Evolutionary conservation across 1,140 invertebrate species (phyloP), one percentile per base, ranked within the genome.

Genomic region (Pararge aegeria): DNA sequence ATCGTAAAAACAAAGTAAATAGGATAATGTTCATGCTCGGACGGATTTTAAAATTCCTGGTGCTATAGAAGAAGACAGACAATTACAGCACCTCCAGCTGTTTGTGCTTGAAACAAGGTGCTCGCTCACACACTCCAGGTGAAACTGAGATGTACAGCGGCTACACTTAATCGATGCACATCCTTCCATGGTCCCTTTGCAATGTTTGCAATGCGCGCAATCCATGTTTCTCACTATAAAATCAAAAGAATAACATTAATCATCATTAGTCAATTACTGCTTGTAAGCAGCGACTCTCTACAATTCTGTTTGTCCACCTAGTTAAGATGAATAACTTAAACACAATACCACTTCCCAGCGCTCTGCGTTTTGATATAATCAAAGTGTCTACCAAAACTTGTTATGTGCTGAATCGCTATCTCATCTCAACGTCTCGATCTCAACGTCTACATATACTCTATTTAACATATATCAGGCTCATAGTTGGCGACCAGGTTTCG

Each of bases 111-210:
- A 68, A 2, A 78, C 59, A 51, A 78, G 64, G n/a, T 73, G 64
- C 40, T 77, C 75, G 49, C 68, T 78, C 42, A 80, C 66, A 53
- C 79, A 84, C 68, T 82, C 79, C 62, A 84, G 60, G 64, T 83
- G 80, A 50, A 70, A 83, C 46, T 83, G 75, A 0, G 75, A 80
- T 6, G 70, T 63, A 44, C 81, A 84, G 13, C 66, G 55, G 56
- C 81, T 82, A 64, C 79, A 84, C n/a, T 78, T 84, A 6, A 84
- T 80, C 0, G 69, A 78, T 0, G 81, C 79, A 21, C 78, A 82
- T 2, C 78, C 81, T 42, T 78, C 66, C 61, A 74, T 77, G 12
- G 73, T 75, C 29, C 72, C 71, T 44, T 82, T 80, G 53, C 78
- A 80, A 24, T 24, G 6, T 15, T 30, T 30, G 13, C n/a, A 42